Conservation (phyloP, 23 tunicate genomes). For the Aplidium turbinatum region DNA sequence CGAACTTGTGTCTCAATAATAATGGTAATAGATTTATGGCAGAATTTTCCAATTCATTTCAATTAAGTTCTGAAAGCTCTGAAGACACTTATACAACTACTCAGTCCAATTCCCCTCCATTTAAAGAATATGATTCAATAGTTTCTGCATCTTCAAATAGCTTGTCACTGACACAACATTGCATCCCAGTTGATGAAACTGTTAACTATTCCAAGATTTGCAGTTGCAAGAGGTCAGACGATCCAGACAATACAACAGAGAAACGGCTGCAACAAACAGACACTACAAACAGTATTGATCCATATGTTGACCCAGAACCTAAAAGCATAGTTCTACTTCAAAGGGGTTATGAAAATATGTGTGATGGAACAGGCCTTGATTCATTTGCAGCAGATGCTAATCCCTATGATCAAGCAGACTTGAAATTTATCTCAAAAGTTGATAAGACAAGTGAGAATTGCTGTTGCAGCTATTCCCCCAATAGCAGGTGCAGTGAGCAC, state of each 20-base stretch:
- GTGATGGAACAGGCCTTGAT: neutral
- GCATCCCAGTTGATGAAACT: slow-evolving; percentile 11
- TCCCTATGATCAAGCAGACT: neutral
- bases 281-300: slow-evolving; percentile 29
- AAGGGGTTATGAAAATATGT: slow-evolving; percentile 21
- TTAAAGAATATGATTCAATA: slow-evolving; percentile 18
- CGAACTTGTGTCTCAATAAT: too few species aligned
- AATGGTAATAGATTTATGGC: neutral
- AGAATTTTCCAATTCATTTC: slow-evolving; percentile 16
- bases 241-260: too few species aligned
- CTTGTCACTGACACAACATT: slow-evolving; percentile 1
- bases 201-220: neutral
- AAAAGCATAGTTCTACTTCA: slow-evolving; percentile 71
- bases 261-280: slow-evolving; percentile 5
- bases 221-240: too few species aligned
- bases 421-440: neutral
- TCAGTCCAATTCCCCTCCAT: neutral
- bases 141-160: slow-evolving; percentile 14
- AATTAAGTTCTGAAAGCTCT: slow-evolving; percentile 3
- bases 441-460: slow-evolving; percentile 42
- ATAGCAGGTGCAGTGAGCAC: slow-evolving; percentile 37
- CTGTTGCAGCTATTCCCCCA: slow-evolving; percentile 37
- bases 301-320: slow-evolving; percentile 84
- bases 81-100: neutral
- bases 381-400: neutral